Conservation (phyloP, 2,888 invertebrate genomes). For the Mongoloraphidia duomilia region DNA sequence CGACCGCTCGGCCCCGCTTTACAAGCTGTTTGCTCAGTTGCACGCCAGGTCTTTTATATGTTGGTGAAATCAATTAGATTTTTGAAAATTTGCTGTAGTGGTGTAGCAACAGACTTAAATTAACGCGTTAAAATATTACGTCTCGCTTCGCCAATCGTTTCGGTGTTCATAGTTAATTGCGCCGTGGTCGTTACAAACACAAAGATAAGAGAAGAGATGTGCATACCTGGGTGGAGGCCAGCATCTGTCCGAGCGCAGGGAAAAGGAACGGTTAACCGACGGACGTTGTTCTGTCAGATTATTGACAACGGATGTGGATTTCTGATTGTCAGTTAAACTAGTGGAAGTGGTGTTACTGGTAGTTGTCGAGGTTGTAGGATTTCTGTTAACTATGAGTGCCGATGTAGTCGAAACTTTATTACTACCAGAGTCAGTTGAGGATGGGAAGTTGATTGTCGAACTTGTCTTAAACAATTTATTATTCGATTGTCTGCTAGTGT, state of each 20-base stretch:
- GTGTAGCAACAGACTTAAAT: too few species aligned
- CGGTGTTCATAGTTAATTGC: too few species aligned
- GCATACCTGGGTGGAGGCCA: conserved; percentile 4
- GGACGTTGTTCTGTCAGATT: not conserved
- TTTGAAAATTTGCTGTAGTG: too few species aligned
- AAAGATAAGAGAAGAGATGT: not conserved
- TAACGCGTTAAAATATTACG: too few species aligned
- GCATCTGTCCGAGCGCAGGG: conserved; percentile 4
- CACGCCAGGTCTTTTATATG: too few species aligned
- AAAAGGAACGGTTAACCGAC: conserved; percentile 2
- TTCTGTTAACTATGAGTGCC: too few species aligned
- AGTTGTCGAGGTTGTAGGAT: not conserved
- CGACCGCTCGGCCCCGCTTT: too few species aligned
- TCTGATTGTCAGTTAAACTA: not conserved
- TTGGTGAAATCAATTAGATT: too few species aligned
- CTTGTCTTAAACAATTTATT: not conserved
- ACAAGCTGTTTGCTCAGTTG: too few species aligned
- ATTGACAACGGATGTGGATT: not conserved
- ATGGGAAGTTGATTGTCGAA: too few species aligned
- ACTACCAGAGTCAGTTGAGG: too few species aligned
- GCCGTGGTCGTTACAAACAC: not conserved
- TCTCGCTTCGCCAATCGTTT: too few species aligned
- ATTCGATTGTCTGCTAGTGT: not conserved
- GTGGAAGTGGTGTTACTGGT: not conserved
- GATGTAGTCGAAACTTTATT: not conserved